Base-by-base conservation (phyloP, 1,140 invertebrate genomes). In the Tribolium castaneum region DNA sequence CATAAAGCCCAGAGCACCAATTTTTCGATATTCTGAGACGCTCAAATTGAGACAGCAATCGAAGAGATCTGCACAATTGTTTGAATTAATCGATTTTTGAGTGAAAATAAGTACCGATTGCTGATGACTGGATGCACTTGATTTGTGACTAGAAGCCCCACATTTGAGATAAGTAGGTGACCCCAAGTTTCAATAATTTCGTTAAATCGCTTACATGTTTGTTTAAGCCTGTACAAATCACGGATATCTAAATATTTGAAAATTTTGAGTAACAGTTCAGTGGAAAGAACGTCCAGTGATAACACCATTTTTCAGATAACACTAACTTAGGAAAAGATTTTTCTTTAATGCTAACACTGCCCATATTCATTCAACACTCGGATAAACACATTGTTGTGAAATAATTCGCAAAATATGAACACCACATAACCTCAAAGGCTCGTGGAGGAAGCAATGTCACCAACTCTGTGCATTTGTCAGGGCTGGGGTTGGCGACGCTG, bases 261-360 rank as follows among this genome's bases (percentile, higher is more conserved):
- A 34, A 84, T 82, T 14, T 79, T 77, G 50, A 84, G 75, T 73
- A 84, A 70, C 16, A 84, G 34, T 78, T 84, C 83, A 19, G 80
- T 80, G 34, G 82, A 80, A 9, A 80, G 22, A 30, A 45, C 25
- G 14, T 54, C 50, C 52, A 75, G 14, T 14, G 54, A 59, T 10
- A 30, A n/a, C 3, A 54, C 19, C 45, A 73, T 45, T 45, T 45
- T 45, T 45, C 39, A 45, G n/a, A 45, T 45, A 10, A 45, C 39
- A 45, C 39, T 10, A 45, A 45, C 9, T 45, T 9, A 45, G 25
- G n/a, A 45, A 45, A 45, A 45, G 5, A 9, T 25, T 59, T 59
- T 22, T 4, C 54, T 59, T 59, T 59, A 59, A 7, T 7, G 6
- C 7, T 14, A 45, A 3, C 39, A 45, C 39, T 45, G 5, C 7